These are phyloP conservation scores for Dunckerocampus dactyliophorus DNA, from an alignment of 2,113 vertebrate genomes.

Conservation along the genomic window DNA sequence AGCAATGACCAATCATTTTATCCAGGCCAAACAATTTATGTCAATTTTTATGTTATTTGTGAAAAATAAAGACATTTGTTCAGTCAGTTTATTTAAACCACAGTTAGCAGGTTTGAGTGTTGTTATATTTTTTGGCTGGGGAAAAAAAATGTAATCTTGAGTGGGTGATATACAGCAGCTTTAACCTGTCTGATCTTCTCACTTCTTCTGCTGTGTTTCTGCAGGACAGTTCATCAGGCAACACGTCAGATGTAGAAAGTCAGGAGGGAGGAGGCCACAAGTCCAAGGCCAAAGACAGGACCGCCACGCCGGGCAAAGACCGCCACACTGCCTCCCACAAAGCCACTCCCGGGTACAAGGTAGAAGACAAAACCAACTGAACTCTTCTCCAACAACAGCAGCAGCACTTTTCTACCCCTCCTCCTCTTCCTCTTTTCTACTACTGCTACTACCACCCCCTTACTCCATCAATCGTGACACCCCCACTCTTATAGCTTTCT, in stretches of 20 bases:
- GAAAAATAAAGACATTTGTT: too few species aligned
- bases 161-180: too few species aligned
- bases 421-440: slow-evolving; percentile 45
- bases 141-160: too few species aligned
- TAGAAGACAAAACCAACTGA: slow-evolving; percentile 99
- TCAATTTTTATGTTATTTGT: too few species aligned
- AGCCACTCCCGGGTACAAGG: slow-evolving; percentile 96
- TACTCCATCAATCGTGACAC: slow-evolving; percentile 58
- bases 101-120: too few species aligned
- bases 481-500: slow-evolving; percentile 47
- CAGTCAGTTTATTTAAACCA: too few species aligned
- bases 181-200: background rate
- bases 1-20: too few species aligned
- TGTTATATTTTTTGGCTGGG: too few species aligned
- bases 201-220: slow-evolving; percentile 19
- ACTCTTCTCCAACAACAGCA: slow-evolving; percentile 77
- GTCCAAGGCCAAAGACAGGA: slow-evolving; percentile 85
- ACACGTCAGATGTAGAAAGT: slow-evolving; percentile 90
- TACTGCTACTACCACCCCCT: slow-evolving; percentile 54
- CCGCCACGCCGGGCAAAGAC: slow-evolving; percentile 84
- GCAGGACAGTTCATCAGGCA: slow-evolving; percentile 94
- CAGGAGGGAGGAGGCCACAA: slow-evolving; percentile 83
- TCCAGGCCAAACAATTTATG: too few species aligned
- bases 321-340: slow-evolving; percentile 85
- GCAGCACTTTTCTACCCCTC: slow-evolving; percentile 71